Conservation (phyloP, 1,140 invertebrate genomes). For the Aleiodes sp. region DNA sequence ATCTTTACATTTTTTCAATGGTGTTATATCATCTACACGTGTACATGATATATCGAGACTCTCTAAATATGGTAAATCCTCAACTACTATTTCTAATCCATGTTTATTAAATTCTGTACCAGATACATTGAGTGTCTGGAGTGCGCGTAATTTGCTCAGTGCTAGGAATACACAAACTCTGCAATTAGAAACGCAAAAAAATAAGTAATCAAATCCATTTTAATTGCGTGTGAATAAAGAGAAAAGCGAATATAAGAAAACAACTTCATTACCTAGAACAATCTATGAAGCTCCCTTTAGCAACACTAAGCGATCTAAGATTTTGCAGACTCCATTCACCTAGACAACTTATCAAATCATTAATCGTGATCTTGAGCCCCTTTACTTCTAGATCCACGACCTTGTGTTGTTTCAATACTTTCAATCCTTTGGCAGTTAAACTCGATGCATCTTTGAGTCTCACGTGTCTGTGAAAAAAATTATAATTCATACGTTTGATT, state of each 20-base stretch:
- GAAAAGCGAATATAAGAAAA: too few species aligned
- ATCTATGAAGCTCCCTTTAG: conserved; percentile 73
- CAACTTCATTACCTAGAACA: conserved; percentile 66
- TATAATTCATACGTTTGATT: not conserved
- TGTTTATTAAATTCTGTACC: conserved; percentile 78
- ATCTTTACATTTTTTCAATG: conserved; percentile 71
- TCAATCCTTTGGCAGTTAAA: conserved; percentile 73
- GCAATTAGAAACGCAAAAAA: conserved; percentile 38
- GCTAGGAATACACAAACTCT: conserved; percentile 67
- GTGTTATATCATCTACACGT: conserved; percentile 74
- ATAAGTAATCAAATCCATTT: conserved; percentile 1
- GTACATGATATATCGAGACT: conserved; percentile 78
- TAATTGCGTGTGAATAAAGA: not conserved
- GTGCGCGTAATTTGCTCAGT: conserved; percentile 69
- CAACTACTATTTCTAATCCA: conserved; percentile 75
- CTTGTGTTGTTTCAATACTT: conserved; percentile 75
- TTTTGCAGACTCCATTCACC: conserved; percentile 79
- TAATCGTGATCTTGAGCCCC: conserved; percentile 72
- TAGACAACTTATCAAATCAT: conserved; percentile 76
- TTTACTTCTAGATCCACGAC: conserved; percentile 72
- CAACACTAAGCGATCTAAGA: conserved; percentile 74
- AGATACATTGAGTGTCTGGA: conserved; percentile 77
- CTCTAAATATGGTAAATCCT: conserved; percentile 75
- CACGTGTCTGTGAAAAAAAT: conserved; percentile 60
- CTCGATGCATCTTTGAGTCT: conserved; percentile 68